Conservation (phyloP, 2,113 vertebrate species). For the Romanogobio albipinnatus region DNA sequence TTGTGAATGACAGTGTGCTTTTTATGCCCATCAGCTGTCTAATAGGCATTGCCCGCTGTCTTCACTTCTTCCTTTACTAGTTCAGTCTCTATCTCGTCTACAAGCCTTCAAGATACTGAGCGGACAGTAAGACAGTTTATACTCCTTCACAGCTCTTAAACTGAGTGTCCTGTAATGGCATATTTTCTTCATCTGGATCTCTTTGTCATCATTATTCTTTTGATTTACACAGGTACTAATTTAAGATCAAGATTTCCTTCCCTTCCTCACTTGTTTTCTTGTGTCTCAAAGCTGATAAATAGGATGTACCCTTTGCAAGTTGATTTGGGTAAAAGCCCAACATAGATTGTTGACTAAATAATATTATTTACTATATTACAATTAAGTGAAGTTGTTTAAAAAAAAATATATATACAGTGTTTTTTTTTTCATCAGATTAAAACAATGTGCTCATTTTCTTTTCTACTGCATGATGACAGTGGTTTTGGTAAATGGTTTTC, state of each 20-base stretch:
- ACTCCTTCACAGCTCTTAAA: not conserved
- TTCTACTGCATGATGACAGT: not conserved
- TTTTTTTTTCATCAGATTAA: no score
- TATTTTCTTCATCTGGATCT: not conserved
- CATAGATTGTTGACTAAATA: not conserved
- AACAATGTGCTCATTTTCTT: no score
- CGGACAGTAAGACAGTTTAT: not conserved
- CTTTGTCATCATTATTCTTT: not conserved
- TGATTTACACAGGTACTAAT: not conserved
- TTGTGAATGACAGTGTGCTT: not conserved
- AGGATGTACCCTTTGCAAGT: not conserved
- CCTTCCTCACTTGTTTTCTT: not conserved
- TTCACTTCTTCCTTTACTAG: not conserved
- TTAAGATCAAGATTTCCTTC: no score
- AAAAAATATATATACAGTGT: no score
- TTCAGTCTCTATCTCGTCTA: not conserved
- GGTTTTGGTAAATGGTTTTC: not conserved
- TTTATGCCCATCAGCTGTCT: not conserved
- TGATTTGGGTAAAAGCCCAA: not conserved
- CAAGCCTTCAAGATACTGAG: not conserved
- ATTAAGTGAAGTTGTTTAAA: not conserved
- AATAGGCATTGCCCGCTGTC: not conserved
- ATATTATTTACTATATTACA: not conserved
- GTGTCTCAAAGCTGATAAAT: not conserved
- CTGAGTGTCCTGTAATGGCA: not conserved